Percentiles rank a stretch among this genome's conserved stretches.
Evolutionary conservation across 1,140 invertebrate genomes (phyloP).

Genomic region (Drosophila bifasciata): DNA sequence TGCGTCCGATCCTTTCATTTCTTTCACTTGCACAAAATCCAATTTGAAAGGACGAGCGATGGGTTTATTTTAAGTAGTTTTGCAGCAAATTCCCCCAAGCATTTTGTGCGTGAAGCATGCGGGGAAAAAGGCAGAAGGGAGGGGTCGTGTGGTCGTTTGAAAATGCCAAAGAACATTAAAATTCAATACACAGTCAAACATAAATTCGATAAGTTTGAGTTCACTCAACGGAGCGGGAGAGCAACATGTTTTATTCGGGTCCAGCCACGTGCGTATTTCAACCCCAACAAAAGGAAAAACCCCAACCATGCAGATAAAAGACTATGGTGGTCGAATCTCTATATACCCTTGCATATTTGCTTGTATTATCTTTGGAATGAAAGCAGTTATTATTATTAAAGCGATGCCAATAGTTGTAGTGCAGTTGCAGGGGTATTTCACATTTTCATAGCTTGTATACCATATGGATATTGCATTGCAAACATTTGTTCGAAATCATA

Average conservation of each 20-base stretch:
- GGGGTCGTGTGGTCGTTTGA: constrained; percentile 18
- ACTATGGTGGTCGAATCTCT: neutral
- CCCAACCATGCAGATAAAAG: neutral
- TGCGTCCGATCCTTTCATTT: constrained; percentile 10
- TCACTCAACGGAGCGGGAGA: constrained; percentile 53
- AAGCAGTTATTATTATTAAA: too few species aligned
- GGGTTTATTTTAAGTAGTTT: constrained; percentile 81
- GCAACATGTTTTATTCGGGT: constrained; percentile 76
- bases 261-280: constrained; percentile 59
- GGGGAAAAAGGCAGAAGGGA: neutral
- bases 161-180: constrained; percentile 63
- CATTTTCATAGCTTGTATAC: too few species aligned
- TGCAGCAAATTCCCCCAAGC: constrained; percentile 59
- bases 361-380: too few species aligned
- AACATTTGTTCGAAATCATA: too few species aligned
- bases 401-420: too few species aligned
- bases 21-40: constrained; percentile 52
- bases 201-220: constrained; percentile 79
- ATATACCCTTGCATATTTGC: too few species aligned
- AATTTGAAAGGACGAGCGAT: constrained; percentile 60
- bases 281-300: constrained; percentile 16
- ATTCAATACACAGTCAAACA: constrained; percentile 77
- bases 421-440: too few species aligned
- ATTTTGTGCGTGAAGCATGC: constrained; percentile 48
- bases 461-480: too few species aligned